Percentiles rank a stretch among this genome's conserved stretches.
phyloP scores from a whole-genome alignment of 2,888 invertebrate species.

The Microplitis deprimator region DNA sequence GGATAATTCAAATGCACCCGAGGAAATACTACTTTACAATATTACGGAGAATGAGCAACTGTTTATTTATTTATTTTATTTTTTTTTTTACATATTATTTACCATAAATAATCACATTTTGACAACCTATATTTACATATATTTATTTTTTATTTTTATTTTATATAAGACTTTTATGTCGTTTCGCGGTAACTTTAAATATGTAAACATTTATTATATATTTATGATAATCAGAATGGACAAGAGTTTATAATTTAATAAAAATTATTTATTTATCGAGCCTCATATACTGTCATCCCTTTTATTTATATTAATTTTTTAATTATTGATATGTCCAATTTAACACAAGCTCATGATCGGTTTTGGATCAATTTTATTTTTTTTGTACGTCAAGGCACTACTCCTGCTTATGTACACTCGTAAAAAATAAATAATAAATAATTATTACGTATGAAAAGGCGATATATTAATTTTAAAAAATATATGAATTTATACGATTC shows the following conservation, averaged over 20 bases:
- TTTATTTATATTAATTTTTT: slow-evolving; percentile 18
- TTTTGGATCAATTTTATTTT: slow-evolving; percentile 9
- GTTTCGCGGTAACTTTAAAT: slow-evolving; percentile 54
- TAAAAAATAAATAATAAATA: slow-evolving; percentile 41
- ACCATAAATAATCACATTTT: slow-evolving; percentile 22
- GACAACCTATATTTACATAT: slow-evolving; percentile 19
- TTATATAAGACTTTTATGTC: slow-evolving; percentile 42
- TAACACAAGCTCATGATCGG: neutral
- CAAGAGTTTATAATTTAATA: neutral
- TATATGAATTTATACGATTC: too few relatives aligned
- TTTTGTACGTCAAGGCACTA: slow-evolving; percentile 37
- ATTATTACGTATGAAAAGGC: slow-evolving; percentile 44
- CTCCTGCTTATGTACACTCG: slow-evolving; percentile 4
- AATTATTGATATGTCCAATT: slow-evolving; percentile 27
- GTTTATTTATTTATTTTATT: slow-evolving; percentile 18
- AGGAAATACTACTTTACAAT: slow-evolving; percentile 27
- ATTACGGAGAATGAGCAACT: slow-evolving; percentile 24
- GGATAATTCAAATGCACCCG: slow-evolving; percentile 18
- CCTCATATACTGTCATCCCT: neutral
- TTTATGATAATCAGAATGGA: slow-evolving; percentile 1
- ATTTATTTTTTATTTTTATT: slow-evolving; percentile 5
- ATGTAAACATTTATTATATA: slow-evolving; percentile 23
- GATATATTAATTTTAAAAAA: too few relatives aligned
- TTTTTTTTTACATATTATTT: slow-evolving; percentile 8
- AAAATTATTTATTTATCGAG: neutral